Percentiles rank a stretch among this genome's conserved stretches.
Evolutionary conservation across 2,797 vertebrate genomes (phyloP).

Genomic region (Phrynocephalus vlangalii): DNA sequence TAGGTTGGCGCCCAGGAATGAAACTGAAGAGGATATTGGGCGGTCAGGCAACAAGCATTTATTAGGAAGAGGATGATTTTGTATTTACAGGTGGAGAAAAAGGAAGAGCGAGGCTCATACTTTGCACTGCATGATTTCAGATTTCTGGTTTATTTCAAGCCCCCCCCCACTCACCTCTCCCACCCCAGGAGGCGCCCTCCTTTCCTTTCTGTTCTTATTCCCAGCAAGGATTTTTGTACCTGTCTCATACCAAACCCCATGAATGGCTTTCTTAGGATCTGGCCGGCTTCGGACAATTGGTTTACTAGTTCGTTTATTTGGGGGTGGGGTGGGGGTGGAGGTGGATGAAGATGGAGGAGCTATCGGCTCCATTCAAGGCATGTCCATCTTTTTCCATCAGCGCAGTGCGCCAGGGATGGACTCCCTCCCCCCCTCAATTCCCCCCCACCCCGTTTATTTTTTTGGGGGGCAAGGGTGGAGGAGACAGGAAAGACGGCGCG

Average conservation of each 20-base stretch:
- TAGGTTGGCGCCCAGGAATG: constrained; percentile 44
- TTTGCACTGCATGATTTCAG: background rate
- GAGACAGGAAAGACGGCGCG: background rate
- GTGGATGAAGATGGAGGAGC: too few species aligned
- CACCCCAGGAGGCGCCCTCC: background rate
- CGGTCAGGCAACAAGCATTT: constrained; percentile 17
- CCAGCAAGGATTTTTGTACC: background rate
- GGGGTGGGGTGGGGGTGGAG: too few species aligned
- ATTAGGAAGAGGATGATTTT: background rate
- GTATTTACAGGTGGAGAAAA: constrained; percentile 42
- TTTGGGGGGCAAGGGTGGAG: background rate
- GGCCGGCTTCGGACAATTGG: constrained; percentile 50
- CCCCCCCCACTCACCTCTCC: too few species aligned
- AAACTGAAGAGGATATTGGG: constrained; percentile 32
- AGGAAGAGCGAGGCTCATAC: background rate
- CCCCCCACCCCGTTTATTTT: too few species aligned
- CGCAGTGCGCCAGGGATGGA: constrained; percentile 57
- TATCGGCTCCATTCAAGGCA: background rate
- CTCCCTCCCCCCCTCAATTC: too few species aligned
- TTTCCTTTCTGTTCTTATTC: background rate
- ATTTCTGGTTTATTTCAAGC: background rate
- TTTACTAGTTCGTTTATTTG: constrained; percentile 5
- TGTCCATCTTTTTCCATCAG: constrained; percentile 52
- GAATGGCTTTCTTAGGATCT: constrained; percentile 26
- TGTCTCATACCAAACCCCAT: background rate